Evolutionary conservation across 2,797 vertebrate species (phyloP).

Genomic region (Hippopotamyrus pictus): DNA sequence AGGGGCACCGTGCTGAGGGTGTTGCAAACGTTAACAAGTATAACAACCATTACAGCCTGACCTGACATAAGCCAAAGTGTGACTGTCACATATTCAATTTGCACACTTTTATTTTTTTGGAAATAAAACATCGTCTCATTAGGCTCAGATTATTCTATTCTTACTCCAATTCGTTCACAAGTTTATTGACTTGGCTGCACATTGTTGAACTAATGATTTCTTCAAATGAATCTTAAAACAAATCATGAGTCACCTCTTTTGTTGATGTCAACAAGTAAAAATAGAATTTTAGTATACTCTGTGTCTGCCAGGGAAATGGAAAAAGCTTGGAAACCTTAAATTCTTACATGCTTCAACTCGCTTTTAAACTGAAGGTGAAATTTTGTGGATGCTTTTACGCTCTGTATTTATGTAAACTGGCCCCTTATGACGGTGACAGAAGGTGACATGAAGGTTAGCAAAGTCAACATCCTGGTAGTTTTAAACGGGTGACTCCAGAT

Average conservation of each 20-base stretch:
- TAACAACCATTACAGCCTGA: slow-evolving; percentile 49
- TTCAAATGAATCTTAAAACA: slow-evolving; percentile 29
- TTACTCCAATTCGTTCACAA: slow-evolving; percentile 41
- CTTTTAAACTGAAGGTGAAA: slow-evolving; percentile 10
- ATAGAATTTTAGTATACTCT: neutral
- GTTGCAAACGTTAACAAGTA: slow-evolving; percentile 45
- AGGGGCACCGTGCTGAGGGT: slow-evolving; percentile 24
- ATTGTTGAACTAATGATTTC: slow-evolving; percentile 32
- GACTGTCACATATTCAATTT: slow-evolving; percentile 59
- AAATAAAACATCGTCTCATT: slow-evolving; percentile 13
- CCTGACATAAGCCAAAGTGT: slow-evolving; percentile 48
- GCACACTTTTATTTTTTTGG: slow-evolving; percentile 43
- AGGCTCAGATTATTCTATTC: slow-evolving; percentile 43
- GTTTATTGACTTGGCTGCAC: slow-evolving; percentile 51
- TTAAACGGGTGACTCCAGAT: neutral
- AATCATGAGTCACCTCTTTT: slow-evolving; percentile 22
- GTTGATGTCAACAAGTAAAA: neutral
- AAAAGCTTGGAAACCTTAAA: neutral
- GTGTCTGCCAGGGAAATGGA: neutral
- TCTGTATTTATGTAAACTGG: neutral
- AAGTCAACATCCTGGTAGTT: neutral
- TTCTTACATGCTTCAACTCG: neutral
- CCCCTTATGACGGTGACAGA: neutral
- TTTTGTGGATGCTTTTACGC: neutral
- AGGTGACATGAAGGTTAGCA: neutral